Percentiles rank a stretch among this genome's conserved stretches.
phyloP scores from a whole-genome alignment of 1,140 invertebrate species.

The Rhopalosiphum maidis region DNA sequence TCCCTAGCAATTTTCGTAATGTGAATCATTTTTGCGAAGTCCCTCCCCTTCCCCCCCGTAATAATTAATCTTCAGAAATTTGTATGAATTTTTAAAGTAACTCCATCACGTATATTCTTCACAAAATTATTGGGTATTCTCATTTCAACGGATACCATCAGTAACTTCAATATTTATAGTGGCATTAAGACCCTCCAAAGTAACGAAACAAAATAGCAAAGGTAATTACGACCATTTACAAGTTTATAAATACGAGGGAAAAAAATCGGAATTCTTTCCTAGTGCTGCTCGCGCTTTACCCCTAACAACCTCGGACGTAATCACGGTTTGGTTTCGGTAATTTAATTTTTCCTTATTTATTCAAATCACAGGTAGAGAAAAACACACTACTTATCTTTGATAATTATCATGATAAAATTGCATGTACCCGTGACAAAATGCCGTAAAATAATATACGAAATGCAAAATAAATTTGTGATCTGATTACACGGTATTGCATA shows the following conservation, averaged over 20 bases:
- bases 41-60: accelerated
- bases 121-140: not conserved
- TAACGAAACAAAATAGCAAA: not conserved
- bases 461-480: slow-evolving; percentile 46
- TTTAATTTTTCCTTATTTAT: slow-evolving; percentile 50
- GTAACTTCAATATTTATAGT: not conserved
- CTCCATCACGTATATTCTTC: not conserved
- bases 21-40: not conserved
- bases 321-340: slow-evolving; percentile 9
- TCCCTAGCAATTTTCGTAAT: not conserved
- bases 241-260: not conserved
- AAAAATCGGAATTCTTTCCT: not conserved
- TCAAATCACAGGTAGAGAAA: slow-evolving; percentile 29
- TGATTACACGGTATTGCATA: slow-evolving; percentile 36
- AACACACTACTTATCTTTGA: slow-evolving; percentile 26
- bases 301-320: not conserved
- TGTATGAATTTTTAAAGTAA: not conserved
- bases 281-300: not conserved
- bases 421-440: slow-evolving; percentile 44
- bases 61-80: not conserved
- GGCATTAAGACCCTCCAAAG: not conserved
- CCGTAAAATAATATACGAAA: slow-evolving; percentile 34
- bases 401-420: slow-evolving; percentile 43
- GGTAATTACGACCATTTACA: slow-evolving; percentile 17
- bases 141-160: not conserved